Base-by-base conservation (phyloP, 1,140 invertebrate species). In the Trypoxylus dichotomus region DNA sequence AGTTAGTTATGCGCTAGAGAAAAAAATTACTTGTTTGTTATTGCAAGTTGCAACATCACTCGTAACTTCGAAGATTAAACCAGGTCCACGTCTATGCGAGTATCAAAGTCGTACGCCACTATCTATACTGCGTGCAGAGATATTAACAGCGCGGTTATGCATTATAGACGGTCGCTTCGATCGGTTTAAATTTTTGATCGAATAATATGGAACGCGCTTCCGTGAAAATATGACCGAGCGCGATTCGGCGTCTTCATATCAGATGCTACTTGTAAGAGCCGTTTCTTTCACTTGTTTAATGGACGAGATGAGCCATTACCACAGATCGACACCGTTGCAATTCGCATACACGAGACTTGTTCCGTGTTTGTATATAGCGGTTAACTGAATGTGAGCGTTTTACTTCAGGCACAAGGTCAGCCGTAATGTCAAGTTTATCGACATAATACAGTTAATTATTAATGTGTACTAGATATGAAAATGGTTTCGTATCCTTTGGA, bases 381-480 rank as follows among this genome's bases (percentile, higher is more conserved):
- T 68, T 68, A 27, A 68, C 60, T 24, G 60, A 68, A 68, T 68
- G 60, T 68, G 60, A 29, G 27, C 60, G 60, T 68, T 68, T 68
- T 68, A 68, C 60, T 68, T 68, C 60, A 29, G 60, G 21, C 60
- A 68, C 60, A 68, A 68, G 60, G 60, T 68, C 60, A 24, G 15
- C 27, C 24, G 60, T 68, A 68, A 68, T 68, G 60, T 68, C 60
- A 68, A 68, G 60, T 68, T 68, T 25, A 68, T 68, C 60, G 60
- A 68, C 60, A 68, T 68, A 68, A 68, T 68, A 68, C 60, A 68
- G 60, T 68, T 68, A 68, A 68, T 68, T 68, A 68, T 68, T 68
- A 68, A 68, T 68, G 60, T 68, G 60, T 68, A 68, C 60, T 27
- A 27, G 24, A 68, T 68, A 68, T 68, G 60, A 68, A 68, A 68